phyloP scores from a whole-genome alignment of 2,797 vertebrate species.

The Pristis pectinata region DNA sequence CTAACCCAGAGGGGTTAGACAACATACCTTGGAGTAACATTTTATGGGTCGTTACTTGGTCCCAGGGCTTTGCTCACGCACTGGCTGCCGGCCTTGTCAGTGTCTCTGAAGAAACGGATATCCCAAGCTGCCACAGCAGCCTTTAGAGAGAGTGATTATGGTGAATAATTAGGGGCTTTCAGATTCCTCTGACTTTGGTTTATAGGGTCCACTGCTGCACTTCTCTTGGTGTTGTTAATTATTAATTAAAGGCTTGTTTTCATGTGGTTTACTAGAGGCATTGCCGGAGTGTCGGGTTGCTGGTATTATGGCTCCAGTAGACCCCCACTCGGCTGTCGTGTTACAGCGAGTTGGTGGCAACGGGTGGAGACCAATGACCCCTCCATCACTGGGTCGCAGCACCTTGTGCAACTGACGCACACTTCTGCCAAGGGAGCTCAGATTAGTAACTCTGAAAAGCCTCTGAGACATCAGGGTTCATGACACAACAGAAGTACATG shows the following conservation, averaged over 20 bases:
- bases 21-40: constrained; percentile 22
- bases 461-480: constrained; percentile 29
- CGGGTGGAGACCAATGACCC: not conserved
- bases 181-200: constrained; percentile 9
- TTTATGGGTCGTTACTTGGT: constrained; percentile 32
- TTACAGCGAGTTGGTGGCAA: constrained; percentile 14
- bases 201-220: constrained; percentile 28
- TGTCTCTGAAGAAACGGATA: not conserved
- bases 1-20: constrained; percentile 1
- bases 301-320: constrained; percentile 21
- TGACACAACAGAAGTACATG: constrained; percentile 30
- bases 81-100: not conserved
- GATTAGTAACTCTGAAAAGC: constrained; percentile 22
- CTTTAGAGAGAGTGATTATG: not conserved
- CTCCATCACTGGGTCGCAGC: constrained; percentile 14
- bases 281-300: constrained; percentile 25
- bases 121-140: not conserved
- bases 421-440: constrained; percentile 14
- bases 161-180: constrained; percentile 22
- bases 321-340: not conserved
- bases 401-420: constrained; percentile 21
- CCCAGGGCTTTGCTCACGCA: constrained; percentile 19
- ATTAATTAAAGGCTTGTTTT: constrained; percentile 34
- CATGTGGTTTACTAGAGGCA: not conserved
- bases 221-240: constrained; percentile 18